A percentile compares a stretch with the other conserved stretches of the same genome.
Conservation (phyloP, 2,888 invertebrate genomes). For the Polydrusus tereticollis region DNA sequence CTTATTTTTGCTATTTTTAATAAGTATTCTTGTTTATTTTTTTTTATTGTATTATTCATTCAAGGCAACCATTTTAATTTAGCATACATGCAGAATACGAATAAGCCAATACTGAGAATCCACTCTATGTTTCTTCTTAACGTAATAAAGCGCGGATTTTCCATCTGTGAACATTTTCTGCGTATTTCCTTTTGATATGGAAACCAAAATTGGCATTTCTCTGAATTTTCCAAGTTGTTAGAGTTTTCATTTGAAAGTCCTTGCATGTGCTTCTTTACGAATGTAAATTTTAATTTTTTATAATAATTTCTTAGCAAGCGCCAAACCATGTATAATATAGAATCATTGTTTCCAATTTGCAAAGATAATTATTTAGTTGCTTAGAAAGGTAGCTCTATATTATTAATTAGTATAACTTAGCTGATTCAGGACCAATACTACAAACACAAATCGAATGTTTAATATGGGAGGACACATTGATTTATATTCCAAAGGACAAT, state of each 20-base stretch:
- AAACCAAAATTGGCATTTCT: neutral
- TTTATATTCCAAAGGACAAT: constrained; percentile 3
- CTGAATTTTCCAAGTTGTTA: neutral
- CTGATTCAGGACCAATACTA: neutral
- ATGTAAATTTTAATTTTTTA: neutral
- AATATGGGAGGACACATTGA: neutral
- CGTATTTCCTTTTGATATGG: constrained; percentile 10
- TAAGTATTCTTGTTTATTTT: too few species aligned
- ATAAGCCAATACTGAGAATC: constrained; percentile 4
- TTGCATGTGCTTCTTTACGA: neutral
- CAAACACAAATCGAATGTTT: neutral
- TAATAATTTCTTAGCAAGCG: neutral
- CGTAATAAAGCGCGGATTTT: neutral
- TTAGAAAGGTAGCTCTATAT: too few species aligned
- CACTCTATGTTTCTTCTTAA: neutral
- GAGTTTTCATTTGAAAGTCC: constrained; percentile 1
- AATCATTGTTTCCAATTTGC: too few species aligned
- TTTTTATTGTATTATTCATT: too few species aligned
- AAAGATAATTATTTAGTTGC: too few species aligned
- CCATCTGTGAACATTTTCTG: neutral
- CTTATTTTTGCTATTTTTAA: too few species aligned
- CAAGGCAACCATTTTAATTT: neutral
- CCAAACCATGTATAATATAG: too few species aligned
- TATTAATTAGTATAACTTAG: neutral
- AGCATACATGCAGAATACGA: neutral